Conservation (phyloP, 1,140 invertebrate genomes). For the Ceratitis capitata region DNA sequence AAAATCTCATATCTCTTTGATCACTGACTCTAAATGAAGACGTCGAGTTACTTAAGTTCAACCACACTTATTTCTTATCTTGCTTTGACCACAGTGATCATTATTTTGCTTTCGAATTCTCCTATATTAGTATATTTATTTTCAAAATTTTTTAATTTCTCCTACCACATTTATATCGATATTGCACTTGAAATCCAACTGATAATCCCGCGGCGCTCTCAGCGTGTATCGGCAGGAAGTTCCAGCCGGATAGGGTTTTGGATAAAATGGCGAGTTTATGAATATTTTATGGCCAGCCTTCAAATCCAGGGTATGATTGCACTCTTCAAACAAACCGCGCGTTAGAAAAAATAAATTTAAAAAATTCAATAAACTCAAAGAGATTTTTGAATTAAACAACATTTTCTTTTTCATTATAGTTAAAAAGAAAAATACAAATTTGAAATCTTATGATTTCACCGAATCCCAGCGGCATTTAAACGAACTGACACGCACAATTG, state of each 20-base stretch:
- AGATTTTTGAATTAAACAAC: not conserved
- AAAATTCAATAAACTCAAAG: not conserved
- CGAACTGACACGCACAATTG: not conserved
- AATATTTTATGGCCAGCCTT: constrained; percentile 54
- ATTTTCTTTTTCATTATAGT: not conserved
- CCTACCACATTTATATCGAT: constrained; percentile 57
- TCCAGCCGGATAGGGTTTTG: constrained; percentile 54
- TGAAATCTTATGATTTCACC: not conserved
- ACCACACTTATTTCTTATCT: too few relatives aligned
- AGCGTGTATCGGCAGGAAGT: constrained; percentile 59
- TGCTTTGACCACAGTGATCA: too few relatives aligned
- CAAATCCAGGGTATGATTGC: constrained; percentile 57
- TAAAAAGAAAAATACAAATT: not conserved
- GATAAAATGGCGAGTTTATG: constrained; percentile 63
- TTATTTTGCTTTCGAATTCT: too few relatives aligned
- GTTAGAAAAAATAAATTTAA: too few relatives aligned
- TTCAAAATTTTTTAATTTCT: too few relatives aligned
- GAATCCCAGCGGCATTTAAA: not conserved
- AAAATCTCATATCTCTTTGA: too few relatives aligned
- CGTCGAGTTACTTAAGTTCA: too few relatives aligned
- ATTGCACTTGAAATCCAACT: constrained; percentile 55
- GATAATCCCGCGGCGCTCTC: constrained; percentile 55
- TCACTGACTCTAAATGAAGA: too few relatives aligned
- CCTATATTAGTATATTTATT: too few relatives aligned
- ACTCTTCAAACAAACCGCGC: constrained; percentile 52